phyloP scores from a whole-genome alignment of 2,797 vertebrate genomes.

The Dendrocincla fuliginosa region DNA sequence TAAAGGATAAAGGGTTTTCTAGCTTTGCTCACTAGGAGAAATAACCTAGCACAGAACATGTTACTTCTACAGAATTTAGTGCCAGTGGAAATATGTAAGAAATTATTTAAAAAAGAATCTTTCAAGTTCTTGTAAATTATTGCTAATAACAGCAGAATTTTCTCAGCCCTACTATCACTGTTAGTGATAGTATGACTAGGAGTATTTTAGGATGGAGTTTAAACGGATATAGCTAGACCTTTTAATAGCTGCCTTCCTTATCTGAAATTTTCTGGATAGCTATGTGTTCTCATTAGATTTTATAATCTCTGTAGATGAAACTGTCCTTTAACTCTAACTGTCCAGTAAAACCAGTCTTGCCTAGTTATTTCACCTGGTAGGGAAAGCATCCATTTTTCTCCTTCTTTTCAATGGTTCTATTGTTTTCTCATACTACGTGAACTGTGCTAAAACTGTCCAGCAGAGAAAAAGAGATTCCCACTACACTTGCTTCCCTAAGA shows the following conservation, averaged over 20 bases:
- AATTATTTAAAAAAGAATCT: not conserved
- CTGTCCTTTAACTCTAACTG: not conserved
- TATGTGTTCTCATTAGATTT: not conserved
- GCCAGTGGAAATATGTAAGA: not conserved
- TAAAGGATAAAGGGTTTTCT: not conserved
- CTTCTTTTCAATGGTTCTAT: not conserved
- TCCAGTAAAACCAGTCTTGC: constrained; percentile 12
- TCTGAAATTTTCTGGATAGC: not conserved
- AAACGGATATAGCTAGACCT: not conserved
- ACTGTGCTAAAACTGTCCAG: not conserved
- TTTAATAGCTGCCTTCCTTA: not conserved
- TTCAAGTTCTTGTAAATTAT: not conserved
- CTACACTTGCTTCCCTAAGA: not conserved
- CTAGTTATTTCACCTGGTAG: constrained; percentile 40
- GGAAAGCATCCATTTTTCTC: not conserved
- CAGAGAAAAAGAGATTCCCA: not conserved
- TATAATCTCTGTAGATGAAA: constrained; percentile 5
- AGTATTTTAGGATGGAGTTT: not conserved
- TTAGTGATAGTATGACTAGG: not conserved
- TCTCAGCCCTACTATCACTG: not conserved
- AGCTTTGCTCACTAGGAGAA: not conserved
- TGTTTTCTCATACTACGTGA: not conserved
- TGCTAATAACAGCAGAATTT: not conserved
- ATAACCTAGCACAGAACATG: not conserved
- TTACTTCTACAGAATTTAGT: not conserved